A percentile compares a stretch with the other conserved stretches of the same genome.
Evolutionary conservation across 2,888 invertebrate species (phyloP).

Genomic region (Halictus quadricinctus): DNA sequence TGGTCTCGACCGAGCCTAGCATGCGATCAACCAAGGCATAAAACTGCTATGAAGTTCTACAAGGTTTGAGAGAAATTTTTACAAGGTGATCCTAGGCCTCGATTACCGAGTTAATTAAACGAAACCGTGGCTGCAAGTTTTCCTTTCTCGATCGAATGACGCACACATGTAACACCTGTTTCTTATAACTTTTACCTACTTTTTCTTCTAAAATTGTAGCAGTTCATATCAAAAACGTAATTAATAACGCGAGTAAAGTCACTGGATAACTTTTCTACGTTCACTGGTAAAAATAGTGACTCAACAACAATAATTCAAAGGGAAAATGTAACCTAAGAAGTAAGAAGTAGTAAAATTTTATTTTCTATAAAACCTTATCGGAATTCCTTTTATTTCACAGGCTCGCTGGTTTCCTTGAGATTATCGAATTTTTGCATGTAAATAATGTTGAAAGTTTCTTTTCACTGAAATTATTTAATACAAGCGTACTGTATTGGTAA

Average conservation of each 20-base stretch:
- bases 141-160: not conserved
- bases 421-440: not conserved
- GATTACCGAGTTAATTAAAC: constrained; percentile 32
- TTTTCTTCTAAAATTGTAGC: constrained; percentile 4
- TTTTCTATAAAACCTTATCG: not conserved
- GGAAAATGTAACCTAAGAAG: not conserved
- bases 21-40: constrained; percentile 41
- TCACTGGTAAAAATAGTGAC: not conserved
- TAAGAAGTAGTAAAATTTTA: not conserved
- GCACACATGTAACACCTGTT: not conserved
- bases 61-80: constrained; percentile 33
- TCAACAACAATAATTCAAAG: not conserved
- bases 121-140: not conserved
- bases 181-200: not conserved
- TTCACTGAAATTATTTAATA: not conserved
- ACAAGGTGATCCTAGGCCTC: constrained; percentile 8
- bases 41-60: constrained; percentile 27
- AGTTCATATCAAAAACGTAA: not conserved
- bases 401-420: not conserved
- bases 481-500: not conserved
- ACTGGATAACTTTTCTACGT: not conserved
- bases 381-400: not conserved
- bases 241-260: not conserved
- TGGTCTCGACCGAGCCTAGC: constrained; percentile 28
- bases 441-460: not conserved